Conservation (phyloP, 30 jellyfish, hydroid and myxozoan genomes). For the Aurelia aurita complex sp. Pacific region DNA sequence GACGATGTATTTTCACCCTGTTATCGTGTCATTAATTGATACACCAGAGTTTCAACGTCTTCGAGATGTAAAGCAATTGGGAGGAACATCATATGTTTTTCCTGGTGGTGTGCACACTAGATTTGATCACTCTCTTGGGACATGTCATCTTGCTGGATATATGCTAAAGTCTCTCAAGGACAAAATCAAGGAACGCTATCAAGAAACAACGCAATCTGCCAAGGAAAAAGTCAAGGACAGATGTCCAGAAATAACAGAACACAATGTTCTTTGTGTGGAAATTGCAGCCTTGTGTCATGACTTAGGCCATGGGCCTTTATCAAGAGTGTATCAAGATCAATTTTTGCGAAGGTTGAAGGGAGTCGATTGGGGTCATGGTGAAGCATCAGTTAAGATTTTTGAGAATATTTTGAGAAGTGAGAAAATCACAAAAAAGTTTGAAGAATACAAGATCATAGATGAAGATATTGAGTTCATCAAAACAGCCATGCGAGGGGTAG, state of each 20-base stretch:
- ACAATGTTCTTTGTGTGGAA: constrained; percentile 4
- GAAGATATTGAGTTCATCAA: constrained; percentile 46
- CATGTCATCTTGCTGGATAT: constrained; percentile 35
- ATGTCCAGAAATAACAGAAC: constrained; percentile 12
- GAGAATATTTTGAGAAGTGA: constrained; percentile 11
- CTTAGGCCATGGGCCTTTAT: constrained; percentile 79
- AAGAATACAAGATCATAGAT: constrained; percentile 2
- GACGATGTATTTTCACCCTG: constrained; percentile 25
- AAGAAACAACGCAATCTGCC: no score
- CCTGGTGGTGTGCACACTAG: constrained; percentile 69
- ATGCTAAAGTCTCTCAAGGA: constrained; percentile 34
- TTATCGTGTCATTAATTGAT: constrained; percentile 24
- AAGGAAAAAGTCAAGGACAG: background rate
- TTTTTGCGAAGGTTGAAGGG: constrained; percentile 25
- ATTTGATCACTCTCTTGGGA: constrained; percentile 68
- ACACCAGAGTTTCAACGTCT: constrained; percentile 64
- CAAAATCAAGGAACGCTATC: no score
- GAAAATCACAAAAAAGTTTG: constrained; percentile 8
- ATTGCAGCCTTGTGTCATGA: constrained; percentile 70
- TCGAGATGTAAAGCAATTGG: constrained; percentile 60
- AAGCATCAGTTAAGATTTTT: constrained; percentile 23
- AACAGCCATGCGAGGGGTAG: constrained; percentile 32
- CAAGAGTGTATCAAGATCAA: constrained; percentile 44
- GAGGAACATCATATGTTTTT: constrained; percentile 46
- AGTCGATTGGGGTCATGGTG: constrained; percentile 53